phyloP scores from a whole-genome alignment of 2,113 vertebrate genomes.

The Herpetotheres cachinnans region DNA sequence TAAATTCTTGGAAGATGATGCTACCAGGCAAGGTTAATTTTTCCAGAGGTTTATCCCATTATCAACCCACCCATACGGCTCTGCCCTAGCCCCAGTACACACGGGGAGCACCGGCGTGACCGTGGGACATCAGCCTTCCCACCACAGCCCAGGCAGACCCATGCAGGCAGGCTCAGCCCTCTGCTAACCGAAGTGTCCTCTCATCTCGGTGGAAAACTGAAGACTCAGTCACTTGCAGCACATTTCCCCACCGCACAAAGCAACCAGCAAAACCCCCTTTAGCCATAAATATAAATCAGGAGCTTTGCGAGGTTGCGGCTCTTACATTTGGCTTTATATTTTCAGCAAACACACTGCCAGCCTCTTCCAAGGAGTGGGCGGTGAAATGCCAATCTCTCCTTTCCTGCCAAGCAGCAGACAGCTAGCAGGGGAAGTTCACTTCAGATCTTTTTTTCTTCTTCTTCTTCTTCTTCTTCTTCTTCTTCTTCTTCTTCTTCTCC shows the following conservation, averaged over 20 bases:
- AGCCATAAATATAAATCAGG: not conserved
- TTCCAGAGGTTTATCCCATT: not conserved
- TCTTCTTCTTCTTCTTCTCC: not conserved
- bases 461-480: not conserved
- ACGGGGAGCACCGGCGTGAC: not conserved
- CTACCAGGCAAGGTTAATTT: not conserved
- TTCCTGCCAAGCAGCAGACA: not conserved
- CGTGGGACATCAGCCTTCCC: not conserved
- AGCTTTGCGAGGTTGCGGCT: fast-evolving
- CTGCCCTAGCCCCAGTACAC: not conserved
- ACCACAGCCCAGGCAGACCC: not conserved
- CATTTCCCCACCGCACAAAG: not conserved
- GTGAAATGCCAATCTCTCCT: not conserved
- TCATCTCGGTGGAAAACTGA: fast-evolving
- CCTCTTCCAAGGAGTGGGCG: fast-evolving
- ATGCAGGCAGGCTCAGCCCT: not conserved
- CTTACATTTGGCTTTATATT: not conserved
- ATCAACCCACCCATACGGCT: fast-evolving
- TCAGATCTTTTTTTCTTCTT: not conserved
- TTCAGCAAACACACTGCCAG: not conserved
- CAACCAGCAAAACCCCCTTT: fast-evolving
- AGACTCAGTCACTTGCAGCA: fast-evolving
- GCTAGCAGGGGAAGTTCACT: not conserved
- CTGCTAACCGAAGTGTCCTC: not conserved
- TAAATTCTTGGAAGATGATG: not conserved